A percentile compares a stretch with the other conserved stretches of the same genome.
phyloP scores from a whole-genome alignment of 2,113 vertebrate genomes.

The Microtus oregoni region DNA sequence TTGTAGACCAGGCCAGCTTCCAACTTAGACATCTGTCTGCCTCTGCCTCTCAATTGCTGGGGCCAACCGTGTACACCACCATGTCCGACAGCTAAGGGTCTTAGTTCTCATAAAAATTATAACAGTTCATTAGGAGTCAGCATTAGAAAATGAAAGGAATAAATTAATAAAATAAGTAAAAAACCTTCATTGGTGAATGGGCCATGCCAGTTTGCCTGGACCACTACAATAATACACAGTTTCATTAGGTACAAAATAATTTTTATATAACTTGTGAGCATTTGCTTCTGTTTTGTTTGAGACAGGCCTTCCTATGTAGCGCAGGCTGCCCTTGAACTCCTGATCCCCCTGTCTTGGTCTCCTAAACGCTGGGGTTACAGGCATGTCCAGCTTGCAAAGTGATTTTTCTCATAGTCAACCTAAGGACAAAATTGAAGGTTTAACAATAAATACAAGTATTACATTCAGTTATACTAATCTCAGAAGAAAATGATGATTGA shows the following conservation, averaged over 20 bases:
- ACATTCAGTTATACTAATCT: slow-evolving; percentile 2
- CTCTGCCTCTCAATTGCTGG: not conserved
- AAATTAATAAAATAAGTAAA: slow-evolving; percentile 50
- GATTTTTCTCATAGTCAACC: not conserved
- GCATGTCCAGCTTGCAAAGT: not conserved
- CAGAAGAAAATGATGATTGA: not conserved
- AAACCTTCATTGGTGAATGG: not conserved
- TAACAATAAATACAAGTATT: slow-evolving; percentile 34
- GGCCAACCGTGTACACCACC: not conserved
- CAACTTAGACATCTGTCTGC: not conserved
- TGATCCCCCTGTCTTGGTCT: not conserved
- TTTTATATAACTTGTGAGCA: not conserved
- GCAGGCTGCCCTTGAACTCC: not conserved
- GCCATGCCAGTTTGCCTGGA: not conserved
- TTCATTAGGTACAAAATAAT: not conserved
- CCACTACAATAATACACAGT: not conserved
- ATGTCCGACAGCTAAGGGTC: not conserved
- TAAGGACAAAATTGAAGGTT: slow-evolving; percentile 35
- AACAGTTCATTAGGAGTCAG: not conserved
- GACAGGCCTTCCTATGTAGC: not conserved
- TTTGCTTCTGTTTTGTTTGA: not conserved
- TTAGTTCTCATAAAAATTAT: slow-evolving; percentile 23
- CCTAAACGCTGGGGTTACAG: not conserved
- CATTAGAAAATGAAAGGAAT: slow-evolving; percentile 14
- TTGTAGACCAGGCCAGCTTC: not conserved